Conservation (phyloP, 2,113 vertebrate species). For the Elaphurus davidianus region DNA sequence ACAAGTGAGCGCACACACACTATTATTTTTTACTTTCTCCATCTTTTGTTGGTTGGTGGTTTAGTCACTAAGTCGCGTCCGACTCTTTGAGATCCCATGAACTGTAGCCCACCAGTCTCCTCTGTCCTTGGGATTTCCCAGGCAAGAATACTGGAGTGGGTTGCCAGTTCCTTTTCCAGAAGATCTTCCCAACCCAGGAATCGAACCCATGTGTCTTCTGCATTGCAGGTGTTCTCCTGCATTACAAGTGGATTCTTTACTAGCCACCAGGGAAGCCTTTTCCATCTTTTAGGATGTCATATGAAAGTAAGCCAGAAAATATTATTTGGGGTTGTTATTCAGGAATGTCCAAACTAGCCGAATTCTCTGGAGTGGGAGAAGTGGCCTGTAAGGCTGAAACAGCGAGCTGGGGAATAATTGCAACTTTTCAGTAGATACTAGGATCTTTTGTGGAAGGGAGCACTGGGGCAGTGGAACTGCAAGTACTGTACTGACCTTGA, state of each 20-base stretch:
- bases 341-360: slow-evolving; percentile 69
- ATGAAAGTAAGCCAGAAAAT: slow-evolving; percentile 62
- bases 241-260: slow-evolving; percentile 1
- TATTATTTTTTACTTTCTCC: background rate
- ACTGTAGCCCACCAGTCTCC: background rate
- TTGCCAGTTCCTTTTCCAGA: background rate
- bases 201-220: background rate
- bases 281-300: slow-evolving; percentile 53
- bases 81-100: background rate
- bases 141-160: background rate
- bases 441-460: slow-evolving; percentile 63
- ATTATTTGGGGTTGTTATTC: slow-evolving; percentile 59
- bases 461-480: slow-evolving; percentile 69
- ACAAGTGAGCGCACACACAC: background rate
- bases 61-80: accelerated
- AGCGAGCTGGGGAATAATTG: slow-evolving; percentile 69
- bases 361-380: slow-evolving; percentile 60
- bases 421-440: slow-evolving; percentile 74
- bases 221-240: background rate
- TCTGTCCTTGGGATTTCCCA: background rate
- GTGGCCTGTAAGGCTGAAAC: slow-evolving; percentile 64
- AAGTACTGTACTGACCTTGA: slow-evolving; percentile 76
- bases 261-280: background rate
- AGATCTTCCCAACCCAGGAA: background rate
- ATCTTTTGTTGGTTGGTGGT: background rate